Percentiles rank a stretch among this genome's conserved stretches.
Evolutionary conservation across 2,888 invertebrate species (phyloP).

Genomic region (Zootermopsis nevadensis): DNA sequence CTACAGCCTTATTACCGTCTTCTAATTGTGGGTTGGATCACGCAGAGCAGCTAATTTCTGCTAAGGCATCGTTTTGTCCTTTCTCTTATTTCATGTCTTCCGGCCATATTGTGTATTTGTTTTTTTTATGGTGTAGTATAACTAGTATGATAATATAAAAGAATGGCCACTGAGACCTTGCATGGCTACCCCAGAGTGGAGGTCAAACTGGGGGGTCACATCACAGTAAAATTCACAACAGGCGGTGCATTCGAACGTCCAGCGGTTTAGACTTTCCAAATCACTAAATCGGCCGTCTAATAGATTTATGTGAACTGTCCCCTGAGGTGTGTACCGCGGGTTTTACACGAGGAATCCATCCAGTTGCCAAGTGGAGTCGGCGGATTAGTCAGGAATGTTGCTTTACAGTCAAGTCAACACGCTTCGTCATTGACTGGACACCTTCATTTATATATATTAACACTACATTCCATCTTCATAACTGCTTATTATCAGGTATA

Average conservation of each 20-base stretch:
- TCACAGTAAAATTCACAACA: slow-evolving; percentile 8
- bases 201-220: slow-evolving; percentile 22
- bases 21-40: slow-evolving; percentile 6
- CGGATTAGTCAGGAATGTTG: too few species aligned
- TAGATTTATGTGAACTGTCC: slow-evolving; percentile 24
- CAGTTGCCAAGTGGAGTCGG: too few species aligned
- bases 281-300: slow-evolving; percentile 4
- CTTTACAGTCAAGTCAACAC: too few species aligned
- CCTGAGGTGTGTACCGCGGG: slow-evolving; percentile 1
- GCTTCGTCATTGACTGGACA: too few species aligned
- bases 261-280: background rate
- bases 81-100: slow-evolving; percentile 1
- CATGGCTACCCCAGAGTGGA: slow-evolving; percentile 11
- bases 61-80: background rate
- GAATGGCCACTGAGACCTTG: background rate
- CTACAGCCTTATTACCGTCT: background rate
- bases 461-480: too few species aligned
- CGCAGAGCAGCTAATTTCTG: slow-evolving; percentile 6
- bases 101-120: background rate
- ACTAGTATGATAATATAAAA: slow-evolving; percentile 8
- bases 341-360: slow-evolving; percentile 28
- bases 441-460: too few species aligned
- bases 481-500: too few species aligned
- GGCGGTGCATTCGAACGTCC: slow-evolving; percentile 10
- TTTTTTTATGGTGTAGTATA: background rate